Conservation (phyloP, 2,797 vertebrate species). For the Melanotaenia parkinsoni region DNA sequence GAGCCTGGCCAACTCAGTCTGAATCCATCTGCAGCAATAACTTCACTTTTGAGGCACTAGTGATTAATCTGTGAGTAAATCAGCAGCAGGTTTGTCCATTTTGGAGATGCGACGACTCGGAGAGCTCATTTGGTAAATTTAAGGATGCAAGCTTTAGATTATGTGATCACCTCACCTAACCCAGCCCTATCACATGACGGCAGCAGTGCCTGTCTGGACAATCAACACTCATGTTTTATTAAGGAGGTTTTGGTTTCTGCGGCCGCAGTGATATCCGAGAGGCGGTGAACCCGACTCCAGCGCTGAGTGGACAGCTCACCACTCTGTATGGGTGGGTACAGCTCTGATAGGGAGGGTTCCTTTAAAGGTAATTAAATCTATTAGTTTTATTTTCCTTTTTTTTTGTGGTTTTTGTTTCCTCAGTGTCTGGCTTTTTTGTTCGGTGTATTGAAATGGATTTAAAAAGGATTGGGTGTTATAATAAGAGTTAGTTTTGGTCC, state of each 20-base stretch:
- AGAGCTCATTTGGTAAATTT: background rate
- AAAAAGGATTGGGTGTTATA: too few relatives aligned
- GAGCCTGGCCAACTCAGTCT: slow-evolving; percentile 14
- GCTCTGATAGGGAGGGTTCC: too few relatives aligned
- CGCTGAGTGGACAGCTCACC: slow-evolving; percentile 70
- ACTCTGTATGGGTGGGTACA: too few relatives aligned
- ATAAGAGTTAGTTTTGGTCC: too few relatives aligned
- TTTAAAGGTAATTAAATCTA: too few relatives aligned
- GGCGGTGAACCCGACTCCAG: slow-evolving; percentile 63
- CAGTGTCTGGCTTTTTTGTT: too few relatives aligned
- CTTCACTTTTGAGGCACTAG: background rate
- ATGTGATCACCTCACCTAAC: slow-evolving; percentile 1
- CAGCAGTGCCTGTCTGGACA: slow-evolving; percentile 50
- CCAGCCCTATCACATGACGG: slow-evolving; percentile 37
- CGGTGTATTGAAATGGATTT: too few relatives aligned
- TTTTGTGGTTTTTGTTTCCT: too few relatives aligned
- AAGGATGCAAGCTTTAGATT: background rate
- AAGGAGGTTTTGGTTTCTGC: slow-evolving; percentile 74
- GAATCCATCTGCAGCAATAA: slow-evolving; percentile 17
- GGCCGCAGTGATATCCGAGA: slow-evolving; percentile 74
- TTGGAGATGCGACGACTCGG: background rate
- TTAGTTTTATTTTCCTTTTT: too few relatives aligned
- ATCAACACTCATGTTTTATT: slow-evolving; percentile 82
- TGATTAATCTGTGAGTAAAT: background rate
- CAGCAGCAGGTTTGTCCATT: background rate